Percentiles rank a stretch among this genome's conserved stretches.
phyloP scores from a whole-genome alignment of 2,113 vertebrate species.

The Abramis brama region DNA sequence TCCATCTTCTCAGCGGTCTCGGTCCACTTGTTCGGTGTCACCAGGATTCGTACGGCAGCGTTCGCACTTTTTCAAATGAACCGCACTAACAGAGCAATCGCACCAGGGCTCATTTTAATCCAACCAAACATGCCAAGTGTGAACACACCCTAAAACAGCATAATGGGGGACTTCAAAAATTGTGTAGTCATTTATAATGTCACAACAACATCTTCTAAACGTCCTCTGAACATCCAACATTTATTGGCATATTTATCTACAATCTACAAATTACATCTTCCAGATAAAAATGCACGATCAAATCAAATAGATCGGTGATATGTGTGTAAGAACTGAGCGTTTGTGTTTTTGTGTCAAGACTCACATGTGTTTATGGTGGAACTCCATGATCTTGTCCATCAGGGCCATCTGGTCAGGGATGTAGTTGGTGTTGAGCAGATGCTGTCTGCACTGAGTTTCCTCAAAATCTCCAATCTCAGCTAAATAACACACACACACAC shows the following conservation, averaged over 20 bases:
- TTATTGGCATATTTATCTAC: no score
- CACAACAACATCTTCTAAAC: background rate
- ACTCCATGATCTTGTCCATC: constrained; percentile 95
- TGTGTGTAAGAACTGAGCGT: background rate
- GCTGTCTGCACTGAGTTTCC: constrained; percentile 89
- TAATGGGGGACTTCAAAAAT: no score
- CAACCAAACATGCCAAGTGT: no score
- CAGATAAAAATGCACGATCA: background rate
- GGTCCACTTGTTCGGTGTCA: no score
- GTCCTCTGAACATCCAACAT: background rate
- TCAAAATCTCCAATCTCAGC: constrained; percentile 99
- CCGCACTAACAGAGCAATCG: no score
- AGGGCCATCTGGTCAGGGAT: constrained; percentile 94
- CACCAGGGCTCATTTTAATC: no score
- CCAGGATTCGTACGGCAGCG: no score
- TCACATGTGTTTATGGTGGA: constrained; percentile 91
- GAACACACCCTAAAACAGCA: background rate
- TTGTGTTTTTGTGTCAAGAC: constrained; percentile 59
- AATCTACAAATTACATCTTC: background rate
- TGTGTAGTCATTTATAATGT: no score
- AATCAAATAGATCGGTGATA: background rate
- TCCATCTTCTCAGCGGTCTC: no score
- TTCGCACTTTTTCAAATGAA: no score
- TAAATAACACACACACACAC: constrained; percentile 59
- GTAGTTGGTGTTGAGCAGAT: constrained; percentile 95